Conservation (phyloP, 2,113 vertebrate genomes). For the Ammodytes dubius region DNA sequence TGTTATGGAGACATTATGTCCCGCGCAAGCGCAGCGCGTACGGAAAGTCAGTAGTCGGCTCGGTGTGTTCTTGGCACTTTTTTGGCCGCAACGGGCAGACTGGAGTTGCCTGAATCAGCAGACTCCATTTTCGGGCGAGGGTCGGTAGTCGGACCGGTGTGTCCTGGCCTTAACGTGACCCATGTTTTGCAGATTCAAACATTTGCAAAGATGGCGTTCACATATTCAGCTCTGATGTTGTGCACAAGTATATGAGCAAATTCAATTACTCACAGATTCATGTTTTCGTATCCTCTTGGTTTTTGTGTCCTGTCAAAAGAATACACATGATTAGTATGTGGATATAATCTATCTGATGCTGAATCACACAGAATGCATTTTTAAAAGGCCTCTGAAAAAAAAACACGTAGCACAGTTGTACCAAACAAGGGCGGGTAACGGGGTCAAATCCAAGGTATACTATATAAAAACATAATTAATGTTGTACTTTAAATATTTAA, state of each 20-base stretch:
- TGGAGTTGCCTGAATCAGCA: no score
- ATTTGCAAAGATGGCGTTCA: background rate
- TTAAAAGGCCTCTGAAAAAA: background rate
- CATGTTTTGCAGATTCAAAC: no score
- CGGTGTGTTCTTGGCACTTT: no score
- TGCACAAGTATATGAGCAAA: background rate
- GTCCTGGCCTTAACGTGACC: no score
- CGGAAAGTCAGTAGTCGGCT: no score
- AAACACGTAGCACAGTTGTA: background rate
- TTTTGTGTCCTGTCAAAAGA: slow-evolving; percentile 2
- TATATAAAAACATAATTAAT: background rate
- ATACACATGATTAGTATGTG: background rate
- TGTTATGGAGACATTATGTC: no score
- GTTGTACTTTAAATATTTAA: background rate
- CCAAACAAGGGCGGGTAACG: background rate
- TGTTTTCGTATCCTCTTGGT: background rate
- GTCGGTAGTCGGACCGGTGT: no score
- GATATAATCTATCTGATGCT: background rate
- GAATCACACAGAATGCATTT: background rate
- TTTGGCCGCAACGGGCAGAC: no score
- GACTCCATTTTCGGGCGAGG: no score
- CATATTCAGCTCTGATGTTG: background rate
- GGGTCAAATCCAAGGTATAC: background rate
- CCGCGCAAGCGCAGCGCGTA: no score
- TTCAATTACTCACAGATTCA: background rate